Evolutionary conservation across 2,113 vertebrate genomes (phyloP).

Genomic region (Sisor rabdophorus): DNA sequence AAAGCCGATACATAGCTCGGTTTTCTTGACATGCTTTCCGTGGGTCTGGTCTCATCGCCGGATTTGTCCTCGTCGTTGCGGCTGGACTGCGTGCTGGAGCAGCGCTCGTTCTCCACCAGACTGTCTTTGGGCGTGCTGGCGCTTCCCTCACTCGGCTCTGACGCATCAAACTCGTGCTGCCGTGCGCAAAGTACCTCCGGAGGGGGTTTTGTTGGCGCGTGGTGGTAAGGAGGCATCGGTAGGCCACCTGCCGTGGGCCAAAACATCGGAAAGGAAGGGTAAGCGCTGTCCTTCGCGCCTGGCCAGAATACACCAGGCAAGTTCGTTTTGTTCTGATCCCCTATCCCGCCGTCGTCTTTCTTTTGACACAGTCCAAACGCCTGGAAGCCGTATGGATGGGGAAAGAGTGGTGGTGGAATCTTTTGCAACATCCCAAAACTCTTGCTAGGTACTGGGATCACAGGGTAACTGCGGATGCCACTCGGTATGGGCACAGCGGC

Average conservation of each 20-base stretch:
- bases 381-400: constrained; percentile 88
- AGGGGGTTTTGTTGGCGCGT: constrained; percentile 73
- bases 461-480: constrained; percentile 83
- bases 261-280: constrained; percentile 88
- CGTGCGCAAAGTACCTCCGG: constrained; percentile 74
- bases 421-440: constrained; percentile 91
- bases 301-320: constrained; percentile 72
- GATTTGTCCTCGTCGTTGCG: constrained; percentile 79
- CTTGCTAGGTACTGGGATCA: constrained; percentile 94
- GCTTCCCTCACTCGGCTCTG: constrained; percentile 72
- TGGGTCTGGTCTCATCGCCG: constrained; percentile 75
- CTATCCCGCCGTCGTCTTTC: constrained; percentile 75
- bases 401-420: constrained; percentile 87
- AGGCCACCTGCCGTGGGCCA: constrained; percentile 85
- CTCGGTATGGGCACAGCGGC: constrained; percentile 60
- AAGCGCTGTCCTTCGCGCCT: constrained; percentile 75
- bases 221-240: constrained; percentile 81
- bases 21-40: constrained; percentile 75
- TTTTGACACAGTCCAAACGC: constrained; percentile 91
- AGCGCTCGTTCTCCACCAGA: constrained; percentile 71
- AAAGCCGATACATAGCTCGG: constrained; percentile 91
- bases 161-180: constrained; percentile 64
- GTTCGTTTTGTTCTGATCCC: constrained; percentile 67
- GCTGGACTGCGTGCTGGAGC: constrained; percentile 76
- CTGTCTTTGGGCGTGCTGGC: constrained; percentile 77